Evolutionary conservation across 2,797 vertebrate genomes (phyloP), one percentile per base, ranked within the genome.

Genomic region (Mycteria americana): DNA sequence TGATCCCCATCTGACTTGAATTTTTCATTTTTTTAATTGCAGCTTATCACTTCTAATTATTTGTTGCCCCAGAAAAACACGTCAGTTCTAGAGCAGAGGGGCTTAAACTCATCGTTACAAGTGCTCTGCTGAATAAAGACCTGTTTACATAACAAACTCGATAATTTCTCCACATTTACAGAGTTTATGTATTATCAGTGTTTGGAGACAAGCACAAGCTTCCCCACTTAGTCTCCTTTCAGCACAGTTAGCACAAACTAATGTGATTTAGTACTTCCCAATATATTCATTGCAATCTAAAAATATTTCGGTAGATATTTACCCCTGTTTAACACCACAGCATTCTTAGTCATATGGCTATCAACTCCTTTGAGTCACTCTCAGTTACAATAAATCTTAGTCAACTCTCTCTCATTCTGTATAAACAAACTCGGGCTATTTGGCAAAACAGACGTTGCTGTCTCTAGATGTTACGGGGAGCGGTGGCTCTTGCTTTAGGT

Each of bases 371-470:
- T 92, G 75, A 95, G 84, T 91, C 93, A 92, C 48, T 41, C 35
- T 50, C 68, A 23, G 35, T 83, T 83, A 77, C 95, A 96, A 83
- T 75, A 89, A 94, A 94, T 69, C 89, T 85, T 88, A 23, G 57
- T 56, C 76, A 91, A 60, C 67, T 69, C 41, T 64, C 31, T 64
- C 74, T 77, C 48, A 8, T 68, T 94, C 72, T 76, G 46, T 70
- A 89, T 85, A 93, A 89, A 95, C 81, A 93, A 86, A 60, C 53
- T 53, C 27, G 6, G 27, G n/a, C 56, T 77, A 6, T 88, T 64
- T 17, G 68, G 35, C 46, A 78, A 75, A 96, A 69, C 50, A 90
- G 80, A 51, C 0, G 4, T 53, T 50, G 75, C 70, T 69, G 50
- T 89, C 75, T 69, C 64, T n/a, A 11, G 46, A n/a, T 70, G 89